These are phyloP conservation scores for Zelleria hepariella DNA, from an alignment of 2,888 invertebrate genomes.

Conservation along the genomic window DNA sequence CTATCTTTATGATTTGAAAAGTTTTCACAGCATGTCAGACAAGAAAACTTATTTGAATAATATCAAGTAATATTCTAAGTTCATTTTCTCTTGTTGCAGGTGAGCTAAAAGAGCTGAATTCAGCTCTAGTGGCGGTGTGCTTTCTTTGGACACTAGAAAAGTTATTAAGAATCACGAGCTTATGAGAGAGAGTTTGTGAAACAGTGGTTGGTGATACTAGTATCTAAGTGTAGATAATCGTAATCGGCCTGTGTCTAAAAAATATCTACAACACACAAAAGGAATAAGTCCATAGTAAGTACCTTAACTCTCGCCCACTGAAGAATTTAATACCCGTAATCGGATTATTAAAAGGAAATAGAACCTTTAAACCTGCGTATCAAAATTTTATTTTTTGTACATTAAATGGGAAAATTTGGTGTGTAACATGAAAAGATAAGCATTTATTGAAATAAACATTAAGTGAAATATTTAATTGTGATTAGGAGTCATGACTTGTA, in stretches of 20 bases:
- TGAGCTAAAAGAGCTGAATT: constrained; percentile 15
- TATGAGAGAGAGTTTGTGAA: constrained; percentile 52
- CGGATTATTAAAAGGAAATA: background rate
- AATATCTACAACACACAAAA: constrained; percentile 12
- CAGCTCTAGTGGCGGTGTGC: constrained; percentile 18
- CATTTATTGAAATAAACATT: background rate
- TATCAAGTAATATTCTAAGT: background rate
- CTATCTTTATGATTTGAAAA: background rate
- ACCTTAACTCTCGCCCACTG: background rate
- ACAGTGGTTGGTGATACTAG: constrained; percentile 55
- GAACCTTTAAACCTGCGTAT: background rate
- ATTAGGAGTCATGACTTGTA: background rate
- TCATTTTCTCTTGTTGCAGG: constrained; percentile 39
- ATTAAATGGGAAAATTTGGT: background rate
- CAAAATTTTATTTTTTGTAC: background rate
- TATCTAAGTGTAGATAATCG: constrained; percentile 46
- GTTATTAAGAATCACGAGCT: constrained; percentile 51
- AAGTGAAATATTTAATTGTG: background rate
- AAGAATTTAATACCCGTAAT: background rate
- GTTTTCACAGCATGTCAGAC: background rate
- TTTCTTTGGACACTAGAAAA: constrained; percentile 36
- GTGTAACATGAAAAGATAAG: background rate
- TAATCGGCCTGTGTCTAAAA: constrained; percentile 24
- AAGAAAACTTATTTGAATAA: background rate
- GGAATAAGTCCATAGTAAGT: background rate